Conservation (phyloP, 2,113 vertebrate species). For the Microtus richardsoni region DNA sequence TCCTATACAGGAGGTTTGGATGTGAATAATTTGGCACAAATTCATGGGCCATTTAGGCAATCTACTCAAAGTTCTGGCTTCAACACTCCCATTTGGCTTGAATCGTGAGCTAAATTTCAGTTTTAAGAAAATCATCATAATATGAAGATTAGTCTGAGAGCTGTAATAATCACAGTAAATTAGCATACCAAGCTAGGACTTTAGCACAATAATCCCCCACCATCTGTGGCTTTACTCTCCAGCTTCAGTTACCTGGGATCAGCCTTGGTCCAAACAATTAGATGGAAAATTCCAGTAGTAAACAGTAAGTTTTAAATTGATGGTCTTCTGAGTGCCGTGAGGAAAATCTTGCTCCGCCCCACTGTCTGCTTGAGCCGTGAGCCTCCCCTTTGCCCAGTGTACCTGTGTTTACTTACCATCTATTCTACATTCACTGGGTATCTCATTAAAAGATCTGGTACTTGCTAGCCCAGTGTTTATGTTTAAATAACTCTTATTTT, state of each 20-base stretch:
- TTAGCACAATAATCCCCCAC: background rate
- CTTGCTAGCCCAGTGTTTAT: background rate
- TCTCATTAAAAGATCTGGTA: background rate
- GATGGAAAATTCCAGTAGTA: background rate
- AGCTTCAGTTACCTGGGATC: background rate
- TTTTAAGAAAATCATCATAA: slow-evolving; percentile 52
- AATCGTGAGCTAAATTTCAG: slow-evolving; percentile 30
- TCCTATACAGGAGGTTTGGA: background rate
- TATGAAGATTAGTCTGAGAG: slow-evolving; percentile 38
- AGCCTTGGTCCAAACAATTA: background rate
- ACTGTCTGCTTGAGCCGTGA: background rate
- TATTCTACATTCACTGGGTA: background rate
- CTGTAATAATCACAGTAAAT: slow-evolving; percentile 46
- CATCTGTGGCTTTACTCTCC: background rate
- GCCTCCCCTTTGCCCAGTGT: background rate
- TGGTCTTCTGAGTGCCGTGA: background rate
- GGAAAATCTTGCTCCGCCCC: background rate
- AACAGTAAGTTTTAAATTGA: background rate
- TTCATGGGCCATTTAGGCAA: background rate
- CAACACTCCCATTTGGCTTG: slow-evolving; percentile 40
- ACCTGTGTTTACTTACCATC: too few relatives aligned
- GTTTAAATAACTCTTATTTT: background rate
- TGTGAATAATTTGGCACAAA: slow-evolving; percentile 12
- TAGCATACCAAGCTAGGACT: slow-evolving; percentile 44
- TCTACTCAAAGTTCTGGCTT: background rate